These are phyloP conservation scores for Andrena cerasifolii DNA, from an alignment of 1,140 invertebrate species.

Conservation along the genomic window DNA sequence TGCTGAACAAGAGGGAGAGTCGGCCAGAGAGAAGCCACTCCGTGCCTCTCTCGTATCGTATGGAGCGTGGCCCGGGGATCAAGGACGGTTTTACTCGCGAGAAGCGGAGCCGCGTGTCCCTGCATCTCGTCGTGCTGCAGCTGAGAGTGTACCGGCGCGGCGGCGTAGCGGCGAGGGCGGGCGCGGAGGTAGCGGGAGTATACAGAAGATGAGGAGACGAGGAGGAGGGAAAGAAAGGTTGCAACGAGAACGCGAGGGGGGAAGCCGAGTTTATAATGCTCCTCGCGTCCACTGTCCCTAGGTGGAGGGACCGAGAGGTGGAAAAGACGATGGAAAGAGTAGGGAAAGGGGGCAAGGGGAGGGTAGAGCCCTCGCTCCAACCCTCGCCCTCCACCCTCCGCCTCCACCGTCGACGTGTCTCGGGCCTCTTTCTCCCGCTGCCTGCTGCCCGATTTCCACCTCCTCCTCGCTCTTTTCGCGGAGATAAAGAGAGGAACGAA, in stretches of 20 bases:
- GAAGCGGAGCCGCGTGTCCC: constrained; percentile 69
- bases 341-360: neutral
- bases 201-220: constrained; percentile 51
- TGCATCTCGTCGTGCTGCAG: constrained; percentile 64
- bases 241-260: constrained; percentile 23
- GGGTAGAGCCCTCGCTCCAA: constrained; percentile 10
- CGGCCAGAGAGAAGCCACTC: constrained; percentile 58
- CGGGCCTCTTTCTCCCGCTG: constrained; percentile 5
- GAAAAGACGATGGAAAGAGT: constrained; percentile 8
- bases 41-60: constrained; percentile 71
- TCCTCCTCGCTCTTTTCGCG: constrained; percentile 42
- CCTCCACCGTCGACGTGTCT: constrained; percentile 34
- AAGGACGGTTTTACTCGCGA: constrained; percentile 81
- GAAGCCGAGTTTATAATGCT: constrained; percentile 69
- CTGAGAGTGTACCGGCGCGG: constrained; percentile 39
- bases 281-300: constrained; percentile 67
- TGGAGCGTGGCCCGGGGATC: constrained; percentile 79
- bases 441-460: constrained; percentile 15
- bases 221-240: constrained; percentile 49
- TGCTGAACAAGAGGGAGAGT: constrained; percentile 75
- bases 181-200: constrained; percentile 54
- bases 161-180: constrained; percentile 31
- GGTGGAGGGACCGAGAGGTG: constrained; percentile 31
- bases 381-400: neutral
- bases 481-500: constrained; percentile 56